These are phyloP conservation scores for Catamblyrhynchus diadema DNA, from an alignment of 2,797 vertebrate species.

Conservation along the genomic window DNA sequence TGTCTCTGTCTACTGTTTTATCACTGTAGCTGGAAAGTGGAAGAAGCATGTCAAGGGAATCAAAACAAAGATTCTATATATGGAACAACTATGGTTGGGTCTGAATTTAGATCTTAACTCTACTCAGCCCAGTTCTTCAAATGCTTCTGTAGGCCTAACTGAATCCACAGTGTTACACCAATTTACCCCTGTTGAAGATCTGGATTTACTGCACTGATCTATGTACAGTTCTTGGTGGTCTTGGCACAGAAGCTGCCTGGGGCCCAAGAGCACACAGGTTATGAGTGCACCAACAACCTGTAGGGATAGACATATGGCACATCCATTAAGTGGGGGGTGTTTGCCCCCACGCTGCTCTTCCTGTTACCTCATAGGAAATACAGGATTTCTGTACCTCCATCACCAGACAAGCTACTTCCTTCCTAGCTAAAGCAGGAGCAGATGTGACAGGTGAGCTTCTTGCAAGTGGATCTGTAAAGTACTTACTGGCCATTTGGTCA, in stretches of 20 bases:
- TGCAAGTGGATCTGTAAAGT: neutral
- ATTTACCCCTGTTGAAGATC: neutral
- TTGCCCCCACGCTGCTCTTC: neutral
- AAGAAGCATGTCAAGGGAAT: neutral
- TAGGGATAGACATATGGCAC: neutral
- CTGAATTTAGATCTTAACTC: neutral
- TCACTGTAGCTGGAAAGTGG: neutral
- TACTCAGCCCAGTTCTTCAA: neutral
- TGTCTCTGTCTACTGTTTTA: neutral
- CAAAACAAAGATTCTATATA: neutral
- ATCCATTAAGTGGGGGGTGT: fast-evolving
- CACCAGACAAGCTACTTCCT: neutral
- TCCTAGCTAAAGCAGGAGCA: neutral
- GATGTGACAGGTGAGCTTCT: neutral
- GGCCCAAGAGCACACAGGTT: neutral
- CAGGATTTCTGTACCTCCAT: neutral
- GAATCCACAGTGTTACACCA: neutral
- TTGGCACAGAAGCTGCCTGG: neutral
- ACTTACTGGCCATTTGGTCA: neutral
- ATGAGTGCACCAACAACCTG: neutral
- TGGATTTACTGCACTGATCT: neutral
- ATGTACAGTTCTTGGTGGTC: neutral
- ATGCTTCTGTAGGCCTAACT: neutral
- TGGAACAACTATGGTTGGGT: neutral
- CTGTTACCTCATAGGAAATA: neutral